Conservation (phyloP, 2,113 vertebrate species). For the Vanacampus margaritifer region DNA sequence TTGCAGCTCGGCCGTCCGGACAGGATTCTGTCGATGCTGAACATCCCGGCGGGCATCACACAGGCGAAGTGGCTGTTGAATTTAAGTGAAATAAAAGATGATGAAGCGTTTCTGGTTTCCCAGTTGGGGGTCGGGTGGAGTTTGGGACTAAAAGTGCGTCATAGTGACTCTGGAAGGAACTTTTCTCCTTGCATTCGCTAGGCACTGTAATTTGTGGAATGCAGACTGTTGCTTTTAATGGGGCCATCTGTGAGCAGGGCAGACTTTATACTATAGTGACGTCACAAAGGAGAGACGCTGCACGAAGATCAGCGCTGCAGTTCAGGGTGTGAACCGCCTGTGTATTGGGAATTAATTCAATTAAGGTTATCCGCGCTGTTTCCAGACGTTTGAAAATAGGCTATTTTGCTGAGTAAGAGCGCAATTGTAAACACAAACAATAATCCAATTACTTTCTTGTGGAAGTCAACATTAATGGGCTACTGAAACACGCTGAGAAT, state of each 20-base stretch:
- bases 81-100: background rate
- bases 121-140: background rate
- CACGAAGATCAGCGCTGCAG: slow-evolving; percentile 47
- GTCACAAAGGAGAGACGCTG: slow-evolving; percentile 81
- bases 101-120: slow-evolving; percentile 16
- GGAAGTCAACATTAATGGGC: background rate
- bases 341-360: slow-evolving; percentile 94
- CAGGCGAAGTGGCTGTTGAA: background rate
- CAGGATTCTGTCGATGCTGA: slow-evolving; percentile 98
- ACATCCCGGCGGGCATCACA: slow-evolving; percentile 94
- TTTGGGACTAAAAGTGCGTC: slow-evolving; percentile 35
- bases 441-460: background rate
- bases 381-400: slow-evolving; percentile 44
- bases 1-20: slow-evolving; percentile 92
- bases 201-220: background rate
- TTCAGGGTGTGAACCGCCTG: slow-evolving; percentile 71
- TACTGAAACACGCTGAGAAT: background rate
- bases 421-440: background rate
- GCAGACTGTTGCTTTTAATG: slow-evolving; percentile 38
- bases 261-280: slow-evolving; percentile 89
- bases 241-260: slow-evolving; percentile 72
- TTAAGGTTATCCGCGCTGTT: slow-evolving; percentile 87
- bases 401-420: background rate
- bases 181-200: background rate
- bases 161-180: slow-evolving; percentile 28